Evolutionary conservation across 2,797 vertebrate species (phyloP).

Genomic region (Enteromius thamalakanensis): DNA sequence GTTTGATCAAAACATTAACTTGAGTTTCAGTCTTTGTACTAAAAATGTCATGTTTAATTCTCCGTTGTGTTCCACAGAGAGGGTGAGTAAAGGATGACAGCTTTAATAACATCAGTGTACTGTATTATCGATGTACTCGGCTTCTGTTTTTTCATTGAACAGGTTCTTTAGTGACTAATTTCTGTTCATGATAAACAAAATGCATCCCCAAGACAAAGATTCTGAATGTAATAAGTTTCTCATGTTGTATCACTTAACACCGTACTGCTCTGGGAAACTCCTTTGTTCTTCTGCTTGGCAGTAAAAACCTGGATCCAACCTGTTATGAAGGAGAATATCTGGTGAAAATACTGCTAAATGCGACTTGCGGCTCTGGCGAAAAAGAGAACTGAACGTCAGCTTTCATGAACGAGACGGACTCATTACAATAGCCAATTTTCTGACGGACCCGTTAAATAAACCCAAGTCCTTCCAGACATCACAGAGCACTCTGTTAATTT

Average conservation of each 20-base stretch:
- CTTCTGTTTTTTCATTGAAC: background rate
- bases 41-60: background rate
- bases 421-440: background rate
- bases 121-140: background rate
- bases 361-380: background rate
- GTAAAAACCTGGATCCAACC: conserved; percentile 18
- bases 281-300: conserved; percentile 47
- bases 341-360: conserved; percentile 9
- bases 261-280: conserved; percentile 58
- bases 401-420: background rate
- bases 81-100: background rate
- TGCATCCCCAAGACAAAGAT: background rate
- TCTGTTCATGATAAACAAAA: conserved; percentile 5
- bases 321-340: conserved; percentile 11
- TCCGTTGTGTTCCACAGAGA: background rate
- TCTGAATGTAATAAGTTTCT: background rate
- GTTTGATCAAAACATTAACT: background rate
- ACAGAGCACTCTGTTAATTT: conserved; percentile 21
- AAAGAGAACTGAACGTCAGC: background rate
- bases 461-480: conserved; percentile 23
- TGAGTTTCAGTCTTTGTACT: background rate
- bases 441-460: background rate
- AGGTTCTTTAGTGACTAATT: background rate
- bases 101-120: background rate
- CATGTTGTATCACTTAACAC: conserved; percentile 22